Evolutionary conservation across 2,888 invertebrate genomes (phyloP).

Genomic region (Zaprionus obscuricornis): DNA sequence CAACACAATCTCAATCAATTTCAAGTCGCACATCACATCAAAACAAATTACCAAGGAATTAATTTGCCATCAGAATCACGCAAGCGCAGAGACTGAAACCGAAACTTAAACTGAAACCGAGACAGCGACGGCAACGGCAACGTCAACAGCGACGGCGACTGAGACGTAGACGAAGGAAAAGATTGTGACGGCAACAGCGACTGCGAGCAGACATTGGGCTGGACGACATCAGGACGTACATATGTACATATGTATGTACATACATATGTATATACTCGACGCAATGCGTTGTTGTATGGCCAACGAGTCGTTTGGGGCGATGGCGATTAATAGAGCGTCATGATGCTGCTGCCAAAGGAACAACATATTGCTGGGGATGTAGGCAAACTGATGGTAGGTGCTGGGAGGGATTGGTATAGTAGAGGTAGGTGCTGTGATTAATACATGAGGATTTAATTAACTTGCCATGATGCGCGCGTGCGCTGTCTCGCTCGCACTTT

Average conservation of each 20-base stretch:
- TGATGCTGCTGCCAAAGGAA: slow-evolving; percentile 15
- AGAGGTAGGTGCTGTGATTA: slow-evolving; percentile 78
- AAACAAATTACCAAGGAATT: slow-evolving; percentile 82
- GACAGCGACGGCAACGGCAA: slow-evolving; percentile 22
- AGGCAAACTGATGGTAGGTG: not conserved
- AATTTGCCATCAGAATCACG: slow-evolving; percentile 80
- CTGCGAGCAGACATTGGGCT: slow-evolving; percentile 8
- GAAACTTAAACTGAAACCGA: slow-evolving; percentile 34
- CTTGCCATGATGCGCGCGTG: slow-evolving; percentile 62
- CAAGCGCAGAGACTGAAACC: slow-evolving; percentile 67
- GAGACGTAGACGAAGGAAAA: too few species aligned
- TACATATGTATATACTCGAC: too few species aligned
- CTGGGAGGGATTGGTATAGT: not conserved
- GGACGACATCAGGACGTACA: slow-evolving; percentile 32
- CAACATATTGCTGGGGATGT: not conserved
- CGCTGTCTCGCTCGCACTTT: slow-evolving; percentile 56
- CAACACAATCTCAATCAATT: slow-evolving; percentile 80
- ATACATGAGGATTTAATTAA: slow-evolving; percentile 81
- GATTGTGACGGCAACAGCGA: slow-evolving; percentile 8
- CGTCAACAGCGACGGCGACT: not conserved
- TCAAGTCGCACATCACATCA: slow-evolving; percentile 79
- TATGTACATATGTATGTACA: not conserved
- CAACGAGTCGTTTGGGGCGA: slow-evolving; percentile 56
- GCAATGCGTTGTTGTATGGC: too few species aligned
- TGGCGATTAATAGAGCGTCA: slow-evolving; percentile 71